Evolutionary conservation across 2,888 invertebrate genomes (phyloP), one percentile per base, ranked within the genome.

Genomic region (Tineola bisselliella): DNA sequence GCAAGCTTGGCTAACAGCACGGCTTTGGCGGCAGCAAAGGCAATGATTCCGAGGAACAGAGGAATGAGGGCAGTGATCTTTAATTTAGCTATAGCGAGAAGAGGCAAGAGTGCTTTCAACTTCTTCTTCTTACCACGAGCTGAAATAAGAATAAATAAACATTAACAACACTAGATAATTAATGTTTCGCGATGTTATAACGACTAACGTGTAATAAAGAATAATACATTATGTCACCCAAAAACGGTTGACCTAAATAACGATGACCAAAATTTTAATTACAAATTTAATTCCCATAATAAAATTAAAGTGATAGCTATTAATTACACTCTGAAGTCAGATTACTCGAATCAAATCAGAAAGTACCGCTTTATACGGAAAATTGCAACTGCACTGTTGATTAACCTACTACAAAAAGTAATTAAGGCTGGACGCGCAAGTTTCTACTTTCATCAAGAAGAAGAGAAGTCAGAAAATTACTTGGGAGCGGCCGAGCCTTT

Each of bases 11-110:
- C 94, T 68, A 95, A 89, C 64, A 94, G 84, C 62, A 95, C 88
- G 44, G 95, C 95, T 84, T 95, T 95, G 83, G 94, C 92, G n/a
- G 95, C 94, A 60, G 94, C 88, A 62, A 95, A 88, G 19, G 94
- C 94, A 67, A 95, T 90, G 72, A 87, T 84, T 58, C 75, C 95
- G 62, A 95, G 89, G 70, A 92, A 91, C 65, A 95, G 83, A 30
- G 94, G 94, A 68, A 94, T 90, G 64, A 95, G 88, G 19, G 92
- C 91, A 64, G 92, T 91, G 67, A 87, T 92, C 88, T 95, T 95
- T 73, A 95, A 79, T 75, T 94, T 93, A 71, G 94, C 88, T 64
- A 95, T 87, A 68, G 94, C 88, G 67, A 95, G 84, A 66, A 94
- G 88, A 17, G 93, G 92, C 70, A 93, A 79, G 69, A 94, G 90